Evolutionary conservation across 2,797 vertebrate genomes (phyloP), one percentile per base, ranked within the genome.

Genomic region (Microctenopoma steveboyesi): DNA sequence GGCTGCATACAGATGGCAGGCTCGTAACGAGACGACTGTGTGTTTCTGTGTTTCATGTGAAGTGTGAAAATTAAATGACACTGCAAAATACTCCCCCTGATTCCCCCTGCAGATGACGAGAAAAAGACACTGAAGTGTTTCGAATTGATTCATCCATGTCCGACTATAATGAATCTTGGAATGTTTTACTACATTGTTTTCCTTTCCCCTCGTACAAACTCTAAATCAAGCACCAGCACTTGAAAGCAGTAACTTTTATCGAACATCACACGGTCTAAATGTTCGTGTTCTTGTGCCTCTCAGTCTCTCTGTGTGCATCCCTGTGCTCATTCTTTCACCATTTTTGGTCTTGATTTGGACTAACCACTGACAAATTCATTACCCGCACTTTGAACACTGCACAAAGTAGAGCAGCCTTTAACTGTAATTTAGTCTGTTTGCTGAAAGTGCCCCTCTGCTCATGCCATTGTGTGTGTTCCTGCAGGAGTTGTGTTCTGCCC

Each of bases 401-500:
- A 49, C 33, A 56, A 72, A 57, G 48, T 16, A 4, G 18, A 39
- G 18, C 37, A 18, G 25, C 27, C 43, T 60, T 53, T 5, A 61
- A 42, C 53, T 47, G 67, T 59, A 66, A 79, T 60, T 48, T 33
- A n/a, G 51, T 56, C 54, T 39, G 30, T 39, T 66, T 69, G 56
- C 64, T 27, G 35, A 76, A 55, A 67, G 9, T 48, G 1, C 49
- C 12, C 0, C 59, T 64, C 45, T 66, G 56, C 18, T 60, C 13
- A 22, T 55, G 57, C 56, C 28, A 64, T 22, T 77, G 46, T 84
- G 43, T 68, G 6, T 56, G 1, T 58, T 69, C 64, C 69, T 89
- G 70, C 88, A 99, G 98, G 98, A 99, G 92, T 89, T 99, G 77
- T 98, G 96, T 91, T 91, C 92, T 74, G 90, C 93, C 74, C 94